phyloP scores from a whole-genome alignment of 2,113 vertebrate species.

The Salminus brasiliensis region DNA sequence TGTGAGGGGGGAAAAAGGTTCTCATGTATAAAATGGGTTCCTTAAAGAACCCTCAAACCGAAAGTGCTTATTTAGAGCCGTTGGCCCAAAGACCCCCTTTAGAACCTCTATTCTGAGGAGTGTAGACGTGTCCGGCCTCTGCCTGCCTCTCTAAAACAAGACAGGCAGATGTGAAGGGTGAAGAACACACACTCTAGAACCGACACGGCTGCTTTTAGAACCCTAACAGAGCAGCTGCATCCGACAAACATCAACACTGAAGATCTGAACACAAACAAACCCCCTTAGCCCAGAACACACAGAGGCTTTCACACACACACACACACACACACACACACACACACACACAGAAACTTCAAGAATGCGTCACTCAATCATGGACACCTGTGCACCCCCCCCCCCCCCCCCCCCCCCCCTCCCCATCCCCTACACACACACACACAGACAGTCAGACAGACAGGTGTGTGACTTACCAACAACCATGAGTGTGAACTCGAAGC shows the following conservation, averaged over 20 bases:
- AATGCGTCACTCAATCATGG: neutral
- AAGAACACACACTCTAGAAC: too few relatives aligned
- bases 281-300: neutral
- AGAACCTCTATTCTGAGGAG: too few relatives aligned
- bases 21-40: too few relatives aligned
- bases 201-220: neutral
- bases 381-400: neutral
- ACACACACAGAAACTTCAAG: neutral
- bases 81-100: too few relatives aligned
- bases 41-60: too few relatives aligned
- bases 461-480: slow-evolving; percentile 77
- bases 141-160: too few relatives aligned
- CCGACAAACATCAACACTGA: neutral
- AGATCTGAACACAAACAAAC: neutral
- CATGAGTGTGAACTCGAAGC: slow-evolving; percentile 82
- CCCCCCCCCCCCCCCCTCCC: neutral
- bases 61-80: too few relatives aligned
- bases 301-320: neutral
- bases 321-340: slow-evolving; percentile 3
- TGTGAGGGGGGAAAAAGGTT: too few relatives aligned
- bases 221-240: neutral
- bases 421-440: neutral
- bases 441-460: slow-evolving; percentile 1
- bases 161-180: too few relatives aligned
- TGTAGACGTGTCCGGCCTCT: too few relatives aligned